Evolutionary conservation across 1,140 invertebrate species (phyloP).

Genomic region (Neodiprion virginianus): DNA sequence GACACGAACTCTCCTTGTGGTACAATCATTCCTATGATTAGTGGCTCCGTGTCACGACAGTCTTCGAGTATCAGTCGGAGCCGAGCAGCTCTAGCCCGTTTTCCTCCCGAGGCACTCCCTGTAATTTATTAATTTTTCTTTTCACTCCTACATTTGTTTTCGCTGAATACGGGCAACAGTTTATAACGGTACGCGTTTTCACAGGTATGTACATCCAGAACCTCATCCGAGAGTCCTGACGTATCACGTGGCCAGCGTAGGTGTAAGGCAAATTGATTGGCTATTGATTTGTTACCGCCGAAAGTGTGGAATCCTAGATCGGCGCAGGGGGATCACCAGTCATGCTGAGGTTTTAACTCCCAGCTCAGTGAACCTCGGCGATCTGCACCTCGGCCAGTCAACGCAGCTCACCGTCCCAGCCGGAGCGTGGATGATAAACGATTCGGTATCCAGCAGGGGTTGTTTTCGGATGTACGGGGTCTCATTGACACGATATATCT

Average conservation of each 20-base stretch:
- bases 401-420: slow-evolving; percentile 13
- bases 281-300: slow-evolving; percentile 57
- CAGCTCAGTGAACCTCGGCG: slow-evolving; percentile 37
- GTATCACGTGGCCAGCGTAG: not conserved
- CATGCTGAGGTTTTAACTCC: slow-evolving; percentile 61
- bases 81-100: slow-evolving; percentile 11
- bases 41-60: slow-evolving; percentile 48
- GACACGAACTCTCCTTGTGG: slow-evolving; percentile 25
- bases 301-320: slow-evolving; percentile 57
- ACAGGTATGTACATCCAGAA: too few relatives aligned
- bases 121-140: slow-evolving; percentile 25
- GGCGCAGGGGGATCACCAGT: slow-evolving; percentile 49
- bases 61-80: slow-evolving; percentile 44
- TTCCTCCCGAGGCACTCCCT: slow-evolving; percentile 21
- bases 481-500: slow-evolving; percentile 12
- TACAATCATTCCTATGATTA: slow-evolving; percentile 47
- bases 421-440: slow-evolving; percentile 50
- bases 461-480: not conserved
- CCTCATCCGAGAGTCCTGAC: too few relatives aligned
- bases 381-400: not conserved
- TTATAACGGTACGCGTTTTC: not conserved
- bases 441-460: slow-evolving; percentile 24
- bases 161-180: not conserved
- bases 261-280: slow-evolving; percentile 7
- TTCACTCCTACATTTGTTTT: not conserved